phyloP scores from a whole-genome alignment of 2,797 vertebrate species.

The Pangasius mekongensis region DNA sequence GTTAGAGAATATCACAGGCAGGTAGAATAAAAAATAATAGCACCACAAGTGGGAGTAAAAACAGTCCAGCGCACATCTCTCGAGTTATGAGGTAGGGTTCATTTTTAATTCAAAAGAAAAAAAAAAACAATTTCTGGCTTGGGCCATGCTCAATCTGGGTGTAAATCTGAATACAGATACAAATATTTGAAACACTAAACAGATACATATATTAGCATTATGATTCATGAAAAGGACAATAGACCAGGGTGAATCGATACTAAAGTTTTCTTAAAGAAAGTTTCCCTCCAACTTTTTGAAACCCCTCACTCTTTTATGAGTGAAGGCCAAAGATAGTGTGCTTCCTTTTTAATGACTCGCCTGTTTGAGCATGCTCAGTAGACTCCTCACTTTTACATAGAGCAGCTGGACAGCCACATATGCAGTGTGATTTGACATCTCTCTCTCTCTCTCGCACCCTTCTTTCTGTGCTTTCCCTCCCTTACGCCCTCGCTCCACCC shows the following conservation, averaged over 20 bases:
- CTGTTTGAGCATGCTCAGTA: slow-evolving; percentile 48
- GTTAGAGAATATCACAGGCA: not conserved
- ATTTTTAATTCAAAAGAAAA: not conserved
- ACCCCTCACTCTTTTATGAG: not conserved
- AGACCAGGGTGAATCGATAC: not conserved
- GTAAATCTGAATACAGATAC: not conserved
- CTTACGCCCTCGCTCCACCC: slow-evolving; percentile 40
- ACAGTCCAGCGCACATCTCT: not conserved
- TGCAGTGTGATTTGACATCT: slow-evolving; percentile 73
- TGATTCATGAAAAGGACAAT: not conserved
- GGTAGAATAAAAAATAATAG: not conserved
- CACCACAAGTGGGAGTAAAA: not conserved
- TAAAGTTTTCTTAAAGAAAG: not conserved
- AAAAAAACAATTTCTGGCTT: not conserved
- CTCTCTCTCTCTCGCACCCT: slow-evolving; percentile 58
- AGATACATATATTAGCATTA: not conserved
- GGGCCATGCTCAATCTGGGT: not conserved
- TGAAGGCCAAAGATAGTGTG: not conserved
- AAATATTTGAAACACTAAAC: not conserved
- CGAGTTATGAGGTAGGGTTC: not conserved
- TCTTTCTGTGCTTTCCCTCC: slow-evolving; percentile 41
- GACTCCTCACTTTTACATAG: slow-evolving; percentile 13
- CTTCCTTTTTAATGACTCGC: slow-evolving; percentile 14
- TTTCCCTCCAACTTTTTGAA: not conserved
- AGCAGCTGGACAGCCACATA: slow-evolving; percentile 77